Conservation (phyloP, 2,113 vertebrate genomes). For the Ctenodactylus gundi region DNA sequence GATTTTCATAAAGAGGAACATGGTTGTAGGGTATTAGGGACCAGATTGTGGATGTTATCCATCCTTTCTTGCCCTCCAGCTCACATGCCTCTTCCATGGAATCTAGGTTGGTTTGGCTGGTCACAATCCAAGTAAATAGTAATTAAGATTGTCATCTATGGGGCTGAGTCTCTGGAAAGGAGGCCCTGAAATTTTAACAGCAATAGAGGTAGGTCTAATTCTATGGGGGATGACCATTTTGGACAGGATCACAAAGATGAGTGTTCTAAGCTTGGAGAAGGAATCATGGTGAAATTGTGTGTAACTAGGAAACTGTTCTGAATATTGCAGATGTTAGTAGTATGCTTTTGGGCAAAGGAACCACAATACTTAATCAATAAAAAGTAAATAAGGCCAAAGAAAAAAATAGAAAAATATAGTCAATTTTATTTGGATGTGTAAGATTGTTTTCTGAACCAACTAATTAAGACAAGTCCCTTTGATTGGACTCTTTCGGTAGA, state of each 20-base stretch:
- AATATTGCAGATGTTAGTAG: neutral
- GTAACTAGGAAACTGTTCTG: neutral
- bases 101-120: neutral
- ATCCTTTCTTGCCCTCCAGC: neutral
- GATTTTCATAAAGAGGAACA: neutral
- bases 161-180: neutral
- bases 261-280: neutral
- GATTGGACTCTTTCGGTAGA: neutral
- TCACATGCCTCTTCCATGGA: slow-evolving; percentile 41
- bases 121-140: neutral
- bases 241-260: neutral
- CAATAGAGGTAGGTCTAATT: neutral
- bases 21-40: neutral
- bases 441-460: neutral
- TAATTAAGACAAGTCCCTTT: neutral
- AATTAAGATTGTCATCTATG: neutral
- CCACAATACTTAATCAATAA: neutral
- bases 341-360: neutral
- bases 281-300: neutral
- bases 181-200: neutral
- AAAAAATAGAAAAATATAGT: neutral
- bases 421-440: neutral
- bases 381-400: too few relatives aligned
- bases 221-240: neutral
- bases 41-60: neutral